A percentile compares a stretch with the other conserved stretches of the same genome.
phyloP scores from a whole-genome alignment of 1,140 invertebrate species.

The Stenopsyche tienmushanensis region DNA sequence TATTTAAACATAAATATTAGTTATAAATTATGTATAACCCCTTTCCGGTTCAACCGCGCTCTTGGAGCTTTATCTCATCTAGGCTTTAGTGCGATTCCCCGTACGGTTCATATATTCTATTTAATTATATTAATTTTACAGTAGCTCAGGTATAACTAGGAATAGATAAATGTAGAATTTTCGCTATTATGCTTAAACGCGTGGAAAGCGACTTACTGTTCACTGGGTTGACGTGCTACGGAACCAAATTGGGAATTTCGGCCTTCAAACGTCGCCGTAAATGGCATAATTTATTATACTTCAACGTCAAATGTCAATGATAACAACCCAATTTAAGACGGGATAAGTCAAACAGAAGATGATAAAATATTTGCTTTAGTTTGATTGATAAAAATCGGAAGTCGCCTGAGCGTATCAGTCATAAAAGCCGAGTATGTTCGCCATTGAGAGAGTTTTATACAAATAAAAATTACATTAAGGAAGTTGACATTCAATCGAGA shows the following conservation, averaged over 20 bases:
- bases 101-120: slow-evolving; percentile 14
- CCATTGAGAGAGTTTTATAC: too few species aligned
- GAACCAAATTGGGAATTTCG: too few species aligned
- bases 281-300: too few species aligned
- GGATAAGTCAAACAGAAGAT: too few species aligned
- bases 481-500: slow-evolving; percentile 10
- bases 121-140: slow-evolving; percentile 24
- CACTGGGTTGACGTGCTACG: not conserved
- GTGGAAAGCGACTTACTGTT: not conserved
- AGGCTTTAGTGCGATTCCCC: slow-evolving; percentile 8
- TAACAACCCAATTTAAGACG: too few species aligned
- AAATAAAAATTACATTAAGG: slow-evolving; percentile 21
- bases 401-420: too few species aligned
- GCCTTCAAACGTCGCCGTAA: too few species aligned
- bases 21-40: not conserved
- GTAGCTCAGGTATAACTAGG: not conserved
- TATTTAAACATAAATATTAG: not conserved
- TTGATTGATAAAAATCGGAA: too few species aligned
- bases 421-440: too few species aligned
- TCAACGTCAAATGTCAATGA: too few species aligned
- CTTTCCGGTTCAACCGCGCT: not conserved
- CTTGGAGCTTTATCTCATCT: slow-evolving; percentile 15
- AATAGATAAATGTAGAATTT: too few species aligned
- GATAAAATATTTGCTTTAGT: too few species aligned
- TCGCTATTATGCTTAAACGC: not conserved